Evolutionary conservation across 2,113 vertebrate genomes (phyloP).

Genomic region (Lucifuga dentata): DNA sequence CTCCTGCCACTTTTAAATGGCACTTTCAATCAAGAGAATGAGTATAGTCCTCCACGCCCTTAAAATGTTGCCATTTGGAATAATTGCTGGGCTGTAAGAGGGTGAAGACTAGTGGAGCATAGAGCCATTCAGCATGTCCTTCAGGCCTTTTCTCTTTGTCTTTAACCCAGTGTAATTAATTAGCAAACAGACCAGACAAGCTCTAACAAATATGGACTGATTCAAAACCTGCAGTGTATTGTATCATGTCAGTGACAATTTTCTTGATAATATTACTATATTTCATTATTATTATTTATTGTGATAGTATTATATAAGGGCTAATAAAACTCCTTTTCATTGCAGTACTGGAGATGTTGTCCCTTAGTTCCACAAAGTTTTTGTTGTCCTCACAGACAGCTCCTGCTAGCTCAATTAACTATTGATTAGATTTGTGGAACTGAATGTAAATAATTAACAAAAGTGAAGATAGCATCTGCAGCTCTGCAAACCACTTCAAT

Average conservation of each 20-base stretch:
- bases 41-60: constrained; percentile 35
- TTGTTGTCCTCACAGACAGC: constrained; percentile 52
- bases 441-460: constrained; percentile 79
- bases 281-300: not conserved
- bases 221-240: too few relatives aligned
- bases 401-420: constrained; percentile 73
- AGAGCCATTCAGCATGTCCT: constrained; percentile 17
- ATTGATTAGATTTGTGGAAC: constrained; percentile 76
- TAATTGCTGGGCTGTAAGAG: constrained; percentile 37
- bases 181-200: not conserved
- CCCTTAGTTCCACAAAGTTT: constrained; percentile 50
- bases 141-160: constrained; percentile 4
- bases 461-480: constrained; percentile 77
- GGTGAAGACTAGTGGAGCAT: constrained; percentile 11
- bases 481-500: constrained; percentile 67
- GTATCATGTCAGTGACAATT: too few relatives aligned
- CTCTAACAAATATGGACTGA: not conserved
- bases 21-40: constrained; percentile 69
- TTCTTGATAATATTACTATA: not conserved
- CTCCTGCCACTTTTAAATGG: constrained; percentile 64
- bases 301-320: not conserved
- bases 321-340: constrained; percentile 39
- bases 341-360: constrained; percentile 20
- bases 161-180: constrained; percentile 20
- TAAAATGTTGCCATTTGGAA: constrained; percentile 53